These are phyloP conservation scores for Halocaridina rubra DNA, from an alignment of 2,888 invertebrate species.

Conservation along the genomic window DNA sequence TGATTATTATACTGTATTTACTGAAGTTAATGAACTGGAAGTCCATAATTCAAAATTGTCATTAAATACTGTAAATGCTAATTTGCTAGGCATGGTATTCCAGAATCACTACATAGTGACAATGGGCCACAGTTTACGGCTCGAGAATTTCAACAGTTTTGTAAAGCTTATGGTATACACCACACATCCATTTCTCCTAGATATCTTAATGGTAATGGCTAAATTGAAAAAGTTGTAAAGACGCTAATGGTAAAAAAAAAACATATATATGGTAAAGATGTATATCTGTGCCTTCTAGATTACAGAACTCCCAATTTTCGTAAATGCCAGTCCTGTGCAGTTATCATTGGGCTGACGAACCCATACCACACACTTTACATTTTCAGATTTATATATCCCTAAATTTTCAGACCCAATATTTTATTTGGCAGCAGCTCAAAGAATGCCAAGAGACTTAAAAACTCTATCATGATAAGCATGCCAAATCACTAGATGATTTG, in stretches of 20 bases:
- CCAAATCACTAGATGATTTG: too few relatives aligned
- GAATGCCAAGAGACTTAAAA: too few relatives aligned
- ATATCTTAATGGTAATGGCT: not conserved
- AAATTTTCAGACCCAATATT: too few relatives aligned
- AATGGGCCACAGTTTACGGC: conserved; percentile 7
- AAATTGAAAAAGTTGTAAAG: not conserved
- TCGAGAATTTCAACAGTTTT: not conserved
- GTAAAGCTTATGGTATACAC: not conserved
- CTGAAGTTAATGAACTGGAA: not conserved
- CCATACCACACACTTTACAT: too few relatives aligned
- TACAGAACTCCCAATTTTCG: too few relatives aligned
- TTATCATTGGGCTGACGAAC: too few relatives aligned
- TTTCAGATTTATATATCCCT: too few relatives aligned
- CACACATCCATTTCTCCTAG: conserved; percentile 1
- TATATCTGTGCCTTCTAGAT: not conserved
- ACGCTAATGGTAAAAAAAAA: not conserved
- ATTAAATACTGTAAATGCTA: not conserved
- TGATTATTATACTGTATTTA: too few relatives aligned
- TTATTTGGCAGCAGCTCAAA: too few relatives aligned
- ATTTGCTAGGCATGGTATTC: conserved; percentile 6
- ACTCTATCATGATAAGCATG: too few relatives aligned
- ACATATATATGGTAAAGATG: not conserved
- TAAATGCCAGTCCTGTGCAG: too few relatives aligned
- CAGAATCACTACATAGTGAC: not conserved
- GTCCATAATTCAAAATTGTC: not conserved